phyloP scores from a whole-genome alignment of 2,888 invertebrate genomes.

The Azorinus chamasolen region DNA sequence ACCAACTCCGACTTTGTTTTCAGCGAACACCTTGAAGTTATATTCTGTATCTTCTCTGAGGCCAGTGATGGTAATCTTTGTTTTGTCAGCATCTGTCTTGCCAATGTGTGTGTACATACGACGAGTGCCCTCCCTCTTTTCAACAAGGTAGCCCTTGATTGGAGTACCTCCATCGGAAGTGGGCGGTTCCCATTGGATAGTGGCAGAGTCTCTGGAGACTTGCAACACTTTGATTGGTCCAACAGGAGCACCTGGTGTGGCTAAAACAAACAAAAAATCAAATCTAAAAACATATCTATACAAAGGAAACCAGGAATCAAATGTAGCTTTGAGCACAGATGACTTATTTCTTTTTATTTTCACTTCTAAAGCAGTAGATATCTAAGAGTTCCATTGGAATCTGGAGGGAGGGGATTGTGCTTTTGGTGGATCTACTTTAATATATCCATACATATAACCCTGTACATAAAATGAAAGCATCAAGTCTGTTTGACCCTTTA shows the following conservation, averaged over 20 bases:
- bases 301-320: too few species aligned
- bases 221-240: conserved; percentile 83
- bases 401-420: too few species aligned
- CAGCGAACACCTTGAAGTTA: conserved; percentile 94
- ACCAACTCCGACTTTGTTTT: conserved; percentile 93
- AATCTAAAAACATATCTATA: too few species aligned
- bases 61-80: conserved; percentile 83
- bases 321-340: too few species aligned
- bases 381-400: too few species aligned
- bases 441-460: too few species aligned
- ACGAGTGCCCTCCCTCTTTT: conserved; percentile 81
- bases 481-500: too few species aligned
- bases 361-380: too few species aligned
- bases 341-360: too few species aligned
- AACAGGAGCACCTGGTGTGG: conserved; percentile 81
- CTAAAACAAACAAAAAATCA: conserved; percentile 59
- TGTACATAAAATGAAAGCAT: too few species aligned
- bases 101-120: conserved; percentile 82
- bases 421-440: too few species aligned
- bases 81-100: conserved; percentile 76
- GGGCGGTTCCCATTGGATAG: conserved; percentile 86
- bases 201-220: conserved; percentile 84
- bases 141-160: conserved; percentile 83
- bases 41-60: conserved; percentile 93
- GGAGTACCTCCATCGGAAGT: conserved; percentile 85